phyloP scores from a whole-genome alignment of 1,140 invertebrate species.

The Procambarus clarkii region DNA sequence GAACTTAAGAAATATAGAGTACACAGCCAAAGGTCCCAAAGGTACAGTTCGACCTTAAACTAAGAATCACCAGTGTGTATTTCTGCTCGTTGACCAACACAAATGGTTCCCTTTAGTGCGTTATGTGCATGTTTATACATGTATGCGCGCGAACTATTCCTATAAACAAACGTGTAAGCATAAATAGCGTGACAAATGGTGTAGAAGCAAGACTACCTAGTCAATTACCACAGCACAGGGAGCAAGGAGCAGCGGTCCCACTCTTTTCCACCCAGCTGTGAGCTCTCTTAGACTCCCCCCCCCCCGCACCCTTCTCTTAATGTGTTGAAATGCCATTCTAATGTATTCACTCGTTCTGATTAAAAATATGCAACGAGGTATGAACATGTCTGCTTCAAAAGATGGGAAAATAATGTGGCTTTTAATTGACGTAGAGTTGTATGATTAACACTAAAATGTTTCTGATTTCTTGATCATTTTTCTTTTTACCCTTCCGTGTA shows the following conservation, averaged over 20 bases:
- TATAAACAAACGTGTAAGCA: background rate
- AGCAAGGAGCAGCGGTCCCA: background rate
- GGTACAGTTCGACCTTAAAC: no score
- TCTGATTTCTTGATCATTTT: slow-evolving; percentile 1
- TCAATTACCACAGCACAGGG: background rate
- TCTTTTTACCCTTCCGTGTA: no score
- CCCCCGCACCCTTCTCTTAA: slow-evolving; percentile 42
- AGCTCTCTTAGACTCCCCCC: background rate
- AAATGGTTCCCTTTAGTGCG: no score
- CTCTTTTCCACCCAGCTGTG: background rate
- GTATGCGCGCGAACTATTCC: no score
- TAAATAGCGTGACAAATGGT: background rate
- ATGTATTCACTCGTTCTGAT: slow-evolving; percentile 68
- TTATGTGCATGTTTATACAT: no score
- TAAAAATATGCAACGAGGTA: slow-evolving; percentile 69
- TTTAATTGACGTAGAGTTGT: slow-evolving; percentile 60
- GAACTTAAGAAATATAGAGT: no score
- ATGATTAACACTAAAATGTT: slow-evolving; percentile 49
- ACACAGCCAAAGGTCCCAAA: no score
- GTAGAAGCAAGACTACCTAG: background rate
- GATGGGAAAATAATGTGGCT: slow-evolving; percentile 69
- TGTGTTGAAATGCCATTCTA: slow-evolving; percentile 70
- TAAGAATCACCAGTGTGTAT: no score
- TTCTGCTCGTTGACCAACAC: no score
- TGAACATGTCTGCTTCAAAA: slow-evolving; percentile 66